These are phyloP conservation scores for pig (Sus scrofa) DNA, from an alignment of 2,113 vertebrate species.

Conservation along the genomic window T2T-Sscrofa CM000830.6:17707501-17708000, in stretches of 20 bases:
- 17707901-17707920: background rate
- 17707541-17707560: background rate
- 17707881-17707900: background rate
- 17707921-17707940: background rate
- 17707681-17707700: conserved; percentile 13
- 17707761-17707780: background rate
- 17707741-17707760: background rate
- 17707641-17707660: background rate
- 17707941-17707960: background rate
- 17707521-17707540: background rate
- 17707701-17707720: background rate
- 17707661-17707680: background rate
- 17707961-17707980: background rate
- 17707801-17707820: background rate
- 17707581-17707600: background rate
- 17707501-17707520: background rate
- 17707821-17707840: background rate
- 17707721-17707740: background rate
- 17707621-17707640: background rate
- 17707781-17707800: background rate
- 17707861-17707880: background rate
- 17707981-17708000: background rate
- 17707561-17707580: background rate
- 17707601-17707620: background rate
- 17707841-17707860: background rate